Evolutionary conservation across 1,140 invertebrate genomes (phyloP), one percentile per base, ranked within the genome.

Genomic region (Akabosia matsudoensis): DNA sequence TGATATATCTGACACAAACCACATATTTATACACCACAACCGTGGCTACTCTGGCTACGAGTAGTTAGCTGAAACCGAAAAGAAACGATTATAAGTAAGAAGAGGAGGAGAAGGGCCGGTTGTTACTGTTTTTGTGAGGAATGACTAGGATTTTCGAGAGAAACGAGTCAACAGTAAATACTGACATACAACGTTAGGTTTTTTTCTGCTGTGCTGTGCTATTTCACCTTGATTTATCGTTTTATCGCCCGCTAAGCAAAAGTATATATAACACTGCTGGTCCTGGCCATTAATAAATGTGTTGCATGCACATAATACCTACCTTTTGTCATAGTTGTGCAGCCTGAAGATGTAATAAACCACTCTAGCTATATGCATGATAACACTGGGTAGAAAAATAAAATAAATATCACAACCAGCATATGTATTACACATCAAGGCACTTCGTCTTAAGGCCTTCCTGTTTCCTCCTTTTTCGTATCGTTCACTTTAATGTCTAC

Each of bases 171-270:
- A 45, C 37, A 10, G 37, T 45, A 45, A 45, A 18, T 45, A n/a
- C n/a, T n/a, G n/a, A n/a, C n/a, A n/a, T n/a, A 45, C 7, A 10
- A 45, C 18, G 37, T 45, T 45, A 16, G n/a, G 22, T 13, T 56
- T 56, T 7, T 56, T 16, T 4, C 54, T 56, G 22, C 24, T 56
- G 54, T 56, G 37, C 37, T 45, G 7, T 45, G 24, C 54, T 30
- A 10, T 67, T 67, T 31, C 61, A 67, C 61, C 28, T 31, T 67
- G 61, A 67, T 67, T 67, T 67, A 67, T 67, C 61, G 61, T 31
- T 31, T 67, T 67, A 67, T 67, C 61, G 61, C 61, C 61, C 61
- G 61, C 61, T 67, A 28, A 28, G 61, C 61, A 67, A 67, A 67
- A 67, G 31, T n/a, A n/a, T n/a, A n/a, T n/a, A 31, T 16, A 56